Conservation (phyloP, 2,888 invertebrate species). For the Ormyrus pomaceus region DNA sequence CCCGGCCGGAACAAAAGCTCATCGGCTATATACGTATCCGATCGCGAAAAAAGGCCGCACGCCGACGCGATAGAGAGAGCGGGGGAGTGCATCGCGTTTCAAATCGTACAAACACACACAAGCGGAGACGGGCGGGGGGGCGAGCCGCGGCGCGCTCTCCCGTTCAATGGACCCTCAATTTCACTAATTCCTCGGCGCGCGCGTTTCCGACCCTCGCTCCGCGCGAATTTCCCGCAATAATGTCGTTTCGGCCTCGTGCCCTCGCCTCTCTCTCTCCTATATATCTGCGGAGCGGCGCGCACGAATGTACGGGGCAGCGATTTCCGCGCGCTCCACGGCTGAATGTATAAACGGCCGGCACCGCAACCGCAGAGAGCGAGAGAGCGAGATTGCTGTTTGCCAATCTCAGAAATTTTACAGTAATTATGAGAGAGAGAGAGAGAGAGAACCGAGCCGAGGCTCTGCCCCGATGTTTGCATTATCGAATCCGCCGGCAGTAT, state of each 20-base stretch:
- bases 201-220: conserved; percentile 3
- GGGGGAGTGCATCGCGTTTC: conserved; percentile 37
- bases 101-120: conserved; percentile 42
- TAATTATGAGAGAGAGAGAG: conserved; percentile 42
- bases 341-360: conserved; percentile 8
- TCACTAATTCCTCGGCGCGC: conserved; percentile 45
- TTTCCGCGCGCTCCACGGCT: conserved; percentile 22
- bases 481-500: conserved; percentile 33
- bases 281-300: no score
- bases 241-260: conserved; percentile 31
- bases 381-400: conserved; percentile 52
- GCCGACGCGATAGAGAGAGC: no score
- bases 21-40: background rate
- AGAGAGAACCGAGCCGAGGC: no score
- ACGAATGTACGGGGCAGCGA: conserved; percentile 3
- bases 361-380: conserved; percentile 29
- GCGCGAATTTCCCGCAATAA: conserved; percentile 43
- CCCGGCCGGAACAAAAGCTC: conserved; percentile 1
- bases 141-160: no score
- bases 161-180: conserved; percentile 51
- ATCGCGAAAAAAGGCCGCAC: background rate
- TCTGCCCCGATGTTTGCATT: conserved; percentile 43
- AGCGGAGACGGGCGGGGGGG: background rate
- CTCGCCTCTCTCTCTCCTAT: no score
- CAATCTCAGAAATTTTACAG: conserved; percentile 55